Evolutionary conservation across 2,797 vertebrate species (phyloP).

Genomic region (Anniella stebbinsi): DNA sequence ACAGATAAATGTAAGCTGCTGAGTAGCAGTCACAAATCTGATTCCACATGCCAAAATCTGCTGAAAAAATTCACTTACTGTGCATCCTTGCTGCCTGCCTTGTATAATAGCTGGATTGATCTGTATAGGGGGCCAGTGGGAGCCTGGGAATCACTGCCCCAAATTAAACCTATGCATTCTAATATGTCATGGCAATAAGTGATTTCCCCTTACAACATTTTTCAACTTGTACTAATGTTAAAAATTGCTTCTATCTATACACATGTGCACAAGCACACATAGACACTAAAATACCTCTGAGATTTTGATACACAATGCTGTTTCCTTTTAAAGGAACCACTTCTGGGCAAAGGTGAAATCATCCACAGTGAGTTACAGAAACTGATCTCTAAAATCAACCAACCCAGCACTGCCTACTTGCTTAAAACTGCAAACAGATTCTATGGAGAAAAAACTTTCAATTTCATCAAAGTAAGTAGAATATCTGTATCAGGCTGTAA

Average conservation of each 20-base stretch:
- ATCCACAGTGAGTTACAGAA: constrained; percentile 68
- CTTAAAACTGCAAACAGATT: constrained; percentile 76
- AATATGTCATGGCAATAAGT: background rate
- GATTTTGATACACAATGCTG: background rate
- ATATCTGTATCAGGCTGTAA: background rate
- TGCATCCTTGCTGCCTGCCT: too few relatives aligned
- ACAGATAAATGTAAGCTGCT: too few relatives aligned
- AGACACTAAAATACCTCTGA: background rate
- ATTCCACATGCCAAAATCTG: too few relatives aligned
- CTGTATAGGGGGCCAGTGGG: too few relatives aligned
- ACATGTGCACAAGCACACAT: background rate
- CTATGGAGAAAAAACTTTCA: constrained; percentile 74
- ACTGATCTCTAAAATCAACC: constrained; percentile 69
- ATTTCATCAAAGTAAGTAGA: constrained; percentile 39
- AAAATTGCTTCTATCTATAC: background rate
- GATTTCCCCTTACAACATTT: background rate
- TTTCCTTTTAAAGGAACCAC: constrained; percentile 54
- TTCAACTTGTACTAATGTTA: too few relatives aligned
- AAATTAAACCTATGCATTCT: background rate
- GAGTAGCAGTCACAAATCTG: too few relatives aligned
- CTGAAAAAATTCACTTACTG: too few relatives aligned
- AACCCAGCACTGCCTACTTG: constrained; percentile 58
- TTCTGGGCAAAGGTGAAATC: constrained; percentile 47
- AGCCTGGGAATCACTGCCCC: too few relatives aligned
- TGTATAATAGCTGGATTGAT: too few relatives aligned